phyloP scores from a whole-genome alignment of 2,888 invertebrate genomes.

The Thera obeliscata region DNA sequence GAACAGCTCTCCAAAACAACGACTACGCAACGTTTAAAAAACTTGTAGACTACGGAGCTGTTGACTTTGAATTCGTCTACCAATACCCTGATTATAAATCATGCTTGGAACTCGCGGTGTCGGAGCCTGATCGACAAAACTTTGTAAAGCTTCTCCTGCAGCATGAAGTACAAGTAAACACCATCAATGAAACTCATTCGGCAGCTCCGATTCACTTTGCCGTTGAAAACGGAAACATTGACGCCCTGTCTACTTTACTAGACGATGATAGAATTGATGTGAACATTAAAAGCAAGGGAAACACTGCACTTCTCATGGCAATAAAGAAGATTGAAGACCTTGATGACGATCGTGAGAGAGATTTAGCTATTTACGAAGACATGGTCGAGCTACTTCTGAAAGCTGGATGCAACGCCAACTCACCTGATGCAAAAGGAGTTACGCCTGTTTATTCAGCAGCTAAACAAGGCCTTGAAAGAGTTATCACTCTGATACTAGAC shows the following conservation, averaged over 20 bases:
- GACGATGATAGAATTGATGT: constrained; percentile 77
- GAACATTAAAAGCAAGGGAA: constrained; percentile 79
- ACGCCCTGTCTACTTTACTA: constrained; percentile 75
- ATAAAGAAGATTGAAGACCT: constrained; percentile 79
- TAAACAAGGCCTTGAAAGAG: constrained; percentile 79
- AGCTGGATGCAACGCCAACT: constrained; percentile 82
- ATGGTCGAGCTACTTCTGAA: constrained; percentile 83
- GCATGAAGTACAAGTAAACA: constrained; percentile 86
- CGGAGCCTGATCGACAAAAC: constrained; percentile 74
- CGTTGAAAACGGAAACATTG: constrained; percentile 79
- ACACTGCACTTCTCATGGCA: constrained; percentile 80
- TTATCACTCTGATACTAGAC: constrained; percentile 82
- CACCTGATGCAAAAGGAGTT: constrained; percentile 80
- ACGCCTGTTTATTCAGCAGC: constrained; percentile 87
- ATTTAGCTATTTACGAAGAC: constrained; percentile 71
- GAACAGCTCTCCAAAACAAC: constrained; percentile 80
- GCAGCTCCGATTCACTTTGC: constrained; percentile 88
- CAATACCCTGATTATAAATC: constrained; percentile 85
- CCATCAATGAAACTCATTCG: constrained; percentile 80
- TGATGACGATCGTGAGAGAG: constrained; percentile 74
- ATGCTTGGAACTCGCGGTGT: constrained; percentile 85
- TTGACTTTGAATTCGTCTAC: constrained; percentile 83
- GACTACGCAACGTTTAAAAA: constrained; percentile 80
- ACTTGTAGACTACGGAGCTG: constrained; percentile 73
- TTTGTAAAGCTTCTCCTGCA: constrained; percentile 85